Percentiles rank a stretch among this genome's conserved stretches.
phyloP scores from a whole-genome alignment of 2,113 vertebrate genomes.

The Macquaria australasica region DNA sequence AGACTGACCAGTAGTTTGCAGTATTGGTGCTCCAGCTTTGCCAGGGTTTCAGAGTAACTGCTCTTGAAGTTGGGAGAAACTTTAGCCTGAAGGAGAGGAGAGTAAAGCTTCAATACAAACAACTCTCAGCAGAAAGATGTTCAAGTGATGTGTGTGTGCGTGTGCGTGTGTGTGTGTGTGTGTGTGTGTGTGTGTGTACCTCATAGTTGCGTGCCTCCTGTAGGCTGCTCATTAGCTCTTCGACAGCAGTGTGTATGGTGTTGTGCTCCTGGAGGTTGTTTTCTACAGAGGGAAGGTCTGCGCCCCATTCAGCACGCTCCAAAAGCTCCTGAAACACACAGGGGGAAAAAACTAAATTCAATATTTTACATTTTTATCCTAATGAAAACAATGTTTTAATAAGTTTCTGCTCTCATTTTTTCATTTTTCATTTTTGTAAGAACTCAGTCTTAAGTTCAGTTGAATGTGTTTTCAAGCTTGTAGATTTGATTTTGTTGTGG shows the following conservation, averaged over 20 bases:
- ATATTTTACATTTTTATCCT: background rate
- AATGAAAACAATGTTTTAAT: background rate
- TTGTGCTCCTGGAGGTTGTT: constrained; percentile 92
- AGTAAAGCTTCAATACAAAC: constrained; percentile 18
- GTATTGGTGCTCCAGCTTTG: constrained; percentile 96
- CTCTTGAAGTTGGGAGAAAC: constrained; percentile 93
- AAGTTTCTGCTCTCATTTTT: background rate
- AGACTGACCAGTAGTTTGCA: constrained; percentile 94
- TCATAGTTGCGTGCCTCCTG: constrained; percentile 93
- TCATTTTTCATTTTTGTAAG: background rate
- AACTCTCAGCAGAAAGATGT: background rate
- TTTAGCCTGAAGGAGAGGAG: constrained; percentile 83
- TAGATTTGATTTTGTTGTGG: background rate
- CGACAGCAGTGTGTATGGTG: constrained; percentile 89
- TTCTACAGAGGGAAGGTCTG: constrained; percentile 93
- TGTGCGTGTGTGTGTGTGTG: background rate
- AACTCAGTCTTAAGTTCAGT: background rate
- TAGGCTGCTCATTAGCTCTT: constrained; percentile 90
- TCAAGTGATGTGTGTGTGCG: too few species aligned
- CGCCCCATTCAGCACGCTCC: constrained; percentile 95
- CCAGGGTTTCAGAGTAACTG: constrained; percentile 93
- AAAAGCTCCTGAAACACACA: constrained; percentile 87
- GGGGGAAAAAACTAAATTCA: background rate
- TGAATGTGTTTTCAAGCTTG: background rate
- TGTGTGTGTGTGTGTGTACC: constrained; percentile 76